phyloP scores from a whole-genome alignment of 2,797 vertebrate species.

The Alectoris magna region DNA sequence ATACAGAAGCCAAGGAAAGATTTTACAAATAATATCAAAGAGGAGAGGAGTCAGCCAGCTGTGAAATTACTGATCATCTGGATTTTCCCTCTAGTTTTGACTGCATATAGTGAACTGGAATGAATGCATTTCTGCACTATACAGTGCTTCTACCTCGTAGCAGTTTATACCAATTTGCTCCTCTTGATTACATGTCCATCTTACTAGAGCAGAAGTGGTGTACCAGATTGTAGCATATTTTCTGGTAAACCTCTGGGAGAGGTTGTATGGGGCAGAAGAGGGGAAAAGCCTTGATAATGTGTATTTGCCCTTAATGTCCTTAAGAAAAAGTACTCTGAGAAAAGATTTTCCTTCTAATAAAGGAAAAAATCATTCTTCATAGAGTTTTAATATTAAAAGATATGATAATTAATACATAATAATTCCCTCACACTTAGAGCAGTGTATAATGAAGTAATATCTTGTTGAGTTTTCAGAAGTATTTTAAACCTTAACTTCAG shows the following conservation, averaged over 20 bases:
- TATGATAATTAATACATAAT: background rate
- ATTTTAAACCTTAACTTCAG: background rate
- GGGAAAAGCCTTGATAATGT: background rate
- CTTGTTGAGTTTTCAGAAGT: background rate
- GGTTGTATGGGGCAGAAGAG: background rate
- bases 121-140: constrained; percentile 60
- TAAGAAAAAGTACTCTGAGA: background rate
- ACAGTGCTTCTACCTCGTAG: constrained; percentile 36
- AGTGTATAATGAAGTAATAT: background rate
- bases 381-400: background rate
- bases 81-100: constrained; percentile 78
- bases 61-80: constrained; percentile 88
- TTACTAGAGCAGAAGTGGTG: constrained; percentile 45
- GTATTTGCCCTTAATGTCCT: background rate
- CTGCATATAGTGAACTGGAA: constrained; percentile 51
- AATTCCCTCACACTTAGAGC: background rate
- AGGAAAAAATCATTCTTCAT: background rate
- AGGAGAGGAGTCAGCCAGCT: constrained; percentile 80
- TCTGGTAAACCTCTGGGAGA: constrained; percentile 9
- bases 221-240: constrained; percentile 29
- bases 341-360: constrained; percentile 7
- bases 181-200: constrained; percentile 75
- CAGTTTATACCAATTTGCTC: constrained; percentile 73
- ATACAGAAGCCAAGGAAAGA: constrained; percentile 63
- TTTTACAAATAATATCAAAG: constrained; percentile 83